Base-by-base conservation (phyloP, 2,888 invertebrate species). In the Syrista parreyssii region DNA sequence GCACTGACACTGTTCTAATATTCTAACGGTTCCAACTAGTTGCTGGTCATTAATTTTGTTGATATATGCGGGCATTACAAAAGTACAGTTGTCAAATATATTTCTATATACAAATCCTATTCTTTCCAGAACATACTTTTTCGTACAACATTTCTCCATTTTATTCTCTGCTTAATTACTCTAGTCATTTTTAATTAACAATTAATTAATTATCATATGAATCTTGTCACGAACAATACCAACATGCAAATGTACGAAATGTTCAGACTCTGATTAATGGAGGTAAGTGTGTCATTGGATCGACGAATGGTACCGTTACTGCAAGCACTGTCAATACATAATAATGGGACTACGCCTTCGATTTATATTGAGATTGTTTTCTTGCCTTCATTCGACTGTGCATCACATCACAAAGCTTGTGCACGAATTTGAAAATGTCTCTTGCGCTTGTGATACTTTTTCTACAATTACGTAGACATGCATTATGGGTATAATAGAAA, bases 201-300 rank as follows among this genome's bases (percentile, higher is more conserved):
- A 55, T 55, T 40, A n/a, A 36, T 68, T 35, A 36, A 40, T 74
- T 74, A 4, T 55, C 30, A 30, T 1, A 77, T 31, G 32, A 77
- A 81, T 79, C 68, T 75, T 69, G 73, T 55, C 55, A 9, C 23
- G 9, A 23, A 55, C 23, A 55, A 36, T 36, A 11, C 12, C 12
- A 36, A 55, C 23, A 9, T 40, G 77, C 80, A 78, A 76, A 78
- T 68, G 32, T 68, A 68, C 71, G 36, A 75, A 74, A 30, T 33
- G 11, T 68, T 35, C 76, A 68, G 77, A 81, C 79, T 78, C 77
- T 71, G 72, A 76, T 73, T 78, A 80, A 81, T 79, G 76, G 75
- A 75, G 80, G 75, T 80, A 89, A 90, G 88, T 89, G 82, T 86
- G 89, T 81, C 88, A 88, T 82, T 85, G 84, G 88, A 88, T 89